Evolutionary conservation across 2,113 vertebrate genomes (phyloP), one percentile per base, ranked within the genome.

Genomic region (Urocynchramus pylzowi): DNA sequence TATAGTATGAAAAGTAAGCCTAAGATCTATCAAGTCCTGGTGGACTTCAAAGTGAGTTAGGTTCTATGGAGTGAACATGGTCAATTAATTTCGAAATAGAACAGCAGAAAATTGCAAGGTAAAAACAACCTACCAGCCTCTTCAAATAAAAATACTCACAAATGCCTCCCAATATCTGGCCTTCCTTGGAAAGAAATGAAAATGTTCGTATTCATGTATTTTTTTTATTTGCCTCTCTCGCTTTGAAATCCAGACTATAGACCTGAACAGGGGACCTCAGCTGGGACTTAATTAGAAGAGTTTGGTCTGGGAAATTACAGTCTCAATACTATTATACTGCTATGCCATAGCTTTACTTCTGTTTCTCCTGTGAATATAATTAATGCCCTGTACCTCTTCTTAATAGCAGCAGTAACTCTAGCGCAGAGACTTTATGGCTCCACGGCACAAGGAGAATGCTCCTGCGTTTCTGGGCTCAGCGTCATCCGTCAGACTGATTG

Each of bases 251-350:
- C 59, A 92, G 85, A 86, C 90, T 86, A 53, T 60, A 52, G 60
- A 90, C 87, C 74, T 93, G 91, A 93, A 90, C 42, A 85, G 89
- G 49, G 71, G 68, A 94, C 84, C 89, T 97, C 96, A 91, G n/a
- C 6, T 90, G 97, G 96, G 97, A 98, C 85, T 96, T 97, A 95
- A 98, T 98, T 98, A 98, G 94, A 78, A 71, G 83, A 95, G 31
- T 61, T 84, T 96, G 89, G 88, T 35, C 79, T 94, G 92, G 92
- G 91, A 97, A 97, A 97, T 97, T 91, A 93, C 89, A 93, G 96
- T 95, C 95, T 97, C 96, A 87, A 17, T 92, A 59, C 91, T 95
- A 86, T 93, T 95, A 95, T 17, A 41, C 42, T 90, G 42, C 80
- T 74, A 3, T 33, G 37, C 30, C 59, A 24, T 35, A 90, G 75